These are phyloP conservation scores for Trichopria drosophilae DNA, from an alignment of 2,888 invertebrate species.

Conservation along the genomic window DNA sequence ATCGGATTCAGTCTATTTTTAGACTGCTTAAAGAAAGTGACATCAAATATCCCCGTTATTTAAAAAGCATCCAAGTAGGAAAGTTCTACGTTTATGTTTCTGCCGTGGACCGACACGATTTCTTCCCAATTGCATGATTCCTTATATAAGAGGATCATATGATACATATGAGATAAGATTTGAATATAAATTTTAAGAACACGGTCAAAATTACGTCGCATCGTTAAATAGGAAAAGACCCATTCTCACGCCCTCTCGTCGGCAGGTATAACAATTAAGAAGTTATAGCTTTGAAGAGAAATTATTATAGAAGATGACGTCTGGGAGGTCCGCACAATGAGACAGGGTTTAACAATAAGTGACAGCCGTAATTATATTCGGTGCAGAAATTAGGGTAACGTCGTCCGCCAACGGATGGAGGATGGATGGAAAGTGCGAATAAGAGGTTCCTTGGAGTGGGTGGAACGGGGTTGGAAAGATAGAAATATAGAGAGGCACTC, in stretches of 20 bases:
- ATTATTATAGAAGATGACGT: constrained; percentile 12
- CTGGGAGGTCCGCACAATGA: constrained; percentile 14
- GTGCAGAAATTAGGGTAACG: constrained; percentile 36
- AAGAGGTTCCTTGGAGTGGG: background rate
- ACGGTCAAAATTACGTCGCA: too few relatives aligned
- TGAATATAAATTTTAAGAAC: too few relatives aligned
- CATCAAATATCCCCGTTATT: too few relatives aligned
- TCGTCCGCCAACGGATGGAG: constrained; percentile 21
- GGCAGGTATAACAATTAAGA: constrained; percentile 4
- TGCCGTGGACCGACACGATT: too few relatives aligned
- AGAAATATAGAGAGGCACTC: constrained; percentile 24
- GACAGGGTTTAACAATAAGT: constrained; percentile 30
- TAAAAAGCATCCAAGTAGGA: too few relatives aligned
- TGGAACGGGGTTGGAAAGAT: background rate
- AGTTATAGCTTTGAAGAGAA: constrained; percentile 14
- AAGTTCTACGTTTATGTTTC: too few relatives aligned
- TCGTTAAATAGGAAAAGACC: too few relatives aligned
- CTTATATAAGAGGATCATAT: too few relatives aligned
- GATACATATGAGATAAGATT: too few relatives aligned
- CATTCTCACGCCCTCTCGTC: background rate
- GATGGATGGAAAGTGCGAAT: background rate
- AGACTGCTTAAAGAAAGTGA: too few relatives aligned
- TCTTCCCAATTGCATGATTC: too few relatives aligned
- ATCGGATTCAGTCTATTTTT: too few relatives aligned
- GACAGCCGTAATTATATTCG: constrained; percentile 36